Evolutionary conservation across 2,113 vertebrate genomes (phyloP), one percentile per base, ranked within the genome.

Genomic region (Vicugna pacos): DNA sequence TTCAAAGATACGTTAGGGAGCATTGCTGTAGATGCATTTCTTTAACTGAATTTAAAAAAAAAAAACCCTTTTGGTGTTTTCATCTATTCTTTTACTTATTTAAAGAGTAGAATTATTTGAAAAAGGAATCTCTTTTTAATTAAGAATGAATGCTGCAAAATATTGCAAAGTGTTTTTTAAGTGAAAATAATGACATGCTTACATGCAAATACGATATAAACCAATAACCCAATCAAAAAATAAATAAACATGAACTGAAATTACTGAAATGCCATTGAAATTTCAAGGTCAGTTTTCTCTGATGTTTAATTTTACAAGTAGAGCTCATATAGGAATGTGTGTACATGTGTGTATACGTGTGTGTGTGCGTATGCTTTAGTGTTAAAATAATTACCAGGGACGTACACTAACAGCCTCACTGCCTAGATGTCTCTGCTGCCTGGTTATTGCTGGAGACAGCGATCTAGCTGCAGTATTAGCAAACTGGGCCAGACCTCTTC

Each of bases 401-500:
- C 30, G n/a, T 67, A 28, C 28, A 4, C 46, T 28, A 84, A 54
- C 24, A 46, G 30, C 48, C 30, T 77, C 56, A 19, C 50, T 82
- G 52, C 69, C 64, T 87, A 24, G 38, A n/a, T n/a, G 15, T 42
- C 75, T 79, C 28, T 38, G 46, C 52, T 69, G 87, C 46, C 3
- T 42, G 2, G 48, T 87, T 60, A 22, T 12, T 85, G 30, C 72
- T 24, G 1, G 30, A 70, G 69, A 94, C 62, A 69, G 28, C 8
- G 30, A 70, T 79, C 70, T 56, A 72, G 73, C 67, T 84, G 69
- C 8, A 58, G 58, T 19, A 38, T 19, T 46, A 38, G 93, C 81
- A 76, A 98, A 96, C 26, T 92, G 97, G 95, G 95, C 95, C 95
- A 98, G 93, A 64, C 32, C 65, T 93, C 73, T 54, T 28, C 2